These are phyloP conservation scores for Drosophila mimica DNA, from an alignment of 2,888 invertebrate genomes.

Conservation along the genomic window DNA sequence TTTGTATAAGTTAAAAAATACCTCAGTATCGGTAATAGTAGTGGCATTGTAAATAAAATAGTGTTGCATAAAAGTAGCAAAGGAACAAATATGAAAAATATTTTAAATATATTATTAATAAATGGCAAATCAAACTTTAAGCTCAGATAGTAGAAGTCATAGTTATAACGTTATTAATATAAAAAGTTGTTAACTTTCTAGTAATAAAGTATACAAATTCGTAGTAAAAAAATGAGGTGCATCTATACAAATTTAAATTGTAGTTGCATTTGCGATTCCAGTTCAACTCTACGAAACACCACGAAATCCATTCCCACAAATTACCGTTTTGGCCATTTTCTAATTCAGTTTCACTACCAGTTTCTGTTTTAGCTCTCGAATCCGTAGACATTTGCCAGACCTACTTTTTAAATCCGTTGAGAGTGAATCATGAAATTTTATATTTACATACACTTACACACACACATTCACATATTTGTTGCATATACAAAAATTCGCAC, in stretches of 20 bases:
- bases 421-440: slow-evolving; percentile 64
- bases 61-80: not conserved
- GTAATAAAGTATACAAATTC: not conserved
- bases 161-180: not conserved
- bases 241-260: not conserved
- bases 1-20: not conserved
- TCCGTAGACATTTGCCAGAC: not conserved
- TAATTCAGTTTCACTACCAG: not conserved
- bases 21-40: not conserved
- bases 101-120: not conserved
- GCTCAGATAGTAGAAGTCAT: not conserved
- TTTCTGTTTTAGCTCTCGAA: not conserved
- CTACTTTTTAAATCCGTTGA: slow-evolving; percentile 18
- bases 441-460: not conserved
- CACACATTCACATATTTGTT: slow-evolving; percentile 20
- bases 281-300: not conserved
- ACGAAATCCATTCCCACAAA: not conserved
- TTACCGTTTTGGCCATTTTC: not conserved
- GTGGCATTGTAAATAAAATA: not conserved
- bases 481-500: slow-evolving; percentile 50
- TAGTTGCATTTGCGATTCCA: not conserved
- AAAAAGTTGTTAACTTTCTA: not conserved
- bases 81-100: not conserved
- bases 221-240: not conserved
- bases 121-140: not conserved